Base-by-base conservation (phyloP, 2,797 vertebrate genomes). In the Pantherophis vulpinus region DNA sequence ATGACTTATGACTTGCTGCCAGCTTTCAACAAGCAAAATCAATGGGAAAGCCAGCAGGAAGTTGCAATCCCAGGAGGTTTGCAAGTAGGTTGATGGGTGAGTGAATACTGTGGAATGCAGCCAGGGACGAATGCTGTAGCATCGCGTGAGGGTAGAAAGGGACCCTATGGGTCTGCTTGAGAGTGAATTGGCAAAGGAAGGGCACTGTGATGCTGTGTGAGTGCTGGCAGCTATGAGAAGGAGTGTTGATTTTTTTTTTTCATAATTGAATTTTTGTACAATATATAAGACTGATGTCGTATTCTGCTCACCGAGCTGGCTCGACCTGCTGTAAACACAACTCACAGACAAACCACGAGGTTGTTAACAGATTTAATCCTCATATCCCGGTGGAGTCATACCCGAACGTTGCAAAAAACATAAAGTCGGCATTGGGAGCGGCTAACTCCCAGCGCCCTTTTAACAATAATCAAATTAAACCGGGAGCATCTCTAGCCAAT, bases 221-320 rank as follows among this genome's bases (percentile, higher is more conserved):
- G 29, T 66, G 63, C 13, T 5, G 63, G 13, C 63, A 66, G 63
- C n/a, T 70, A 32, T 70, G 63, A 32, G 13, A 66, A 70, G n/a
- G n/a, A 16, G n/a, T 70, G 63, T 70, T 66, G 29, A 27, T 61
- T 61, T 27, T 63, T 18, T 18, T 70, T 16, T 0, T 0, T 61
- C 37, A 91, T 59, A 18, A 90, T 13, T 87, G 83, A n/a, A 74
- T 93, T 56, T 93, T 59, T 63, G 32, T 87, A 14, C 87, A 87
- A 25, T 55, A 9, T 90, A 13, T 70, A 32, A 93, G 60, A 27
- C 37, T 47, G 42, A 42, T 42, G 42, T 42, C 42, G 42, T 42
- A 42, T 42, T 42, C 42, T 42, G 42, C 42, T 42, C 42, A 42
- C 42, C 3, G 42, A 42, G 42, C 42, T 42, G 42, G 42, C 42